Evolutionary conservation across 2,113 vertebrate genomes (phyloP).

Genomic region (Chloroceryle aenea): DNA sequence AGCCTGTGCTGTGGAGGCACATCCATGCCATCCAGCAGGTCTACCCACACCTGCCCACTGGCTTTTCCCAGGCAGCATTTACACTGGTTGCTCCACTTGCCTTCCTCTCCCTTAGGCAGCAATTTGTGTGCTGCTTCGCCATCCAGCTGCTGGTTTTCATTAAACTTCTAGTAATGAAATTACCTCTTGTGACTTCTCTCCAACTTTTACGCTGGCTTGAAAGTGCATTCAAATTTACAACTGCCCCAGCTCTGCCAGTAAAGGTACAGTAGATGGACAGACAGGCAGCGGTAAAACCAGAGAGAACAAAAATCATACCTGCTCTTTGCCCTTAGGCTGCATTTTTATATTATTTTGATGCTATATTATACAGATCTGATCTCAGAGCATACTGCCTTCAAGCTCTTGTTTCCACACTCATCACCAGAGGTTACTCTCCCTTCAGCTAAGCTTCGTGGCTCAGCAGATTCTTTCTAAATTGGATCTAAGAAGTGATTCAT

Average conservation of each 20-base stretch:
- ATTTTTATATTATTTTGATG: slow-evolving; percentile 27
- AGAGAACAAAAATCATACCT: neutral
- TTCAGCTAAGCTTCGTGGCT: neutral
- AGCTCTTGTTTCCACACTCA: slow-evolving; percentile 16
- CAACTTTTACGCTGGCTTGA: neutral
- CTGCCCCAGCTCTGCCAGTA: neutral
- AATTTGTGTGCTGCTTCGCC: neutral
- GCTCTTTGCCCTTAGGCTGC: slow-evolving; percentile 4
- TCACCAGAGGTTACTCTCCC: slow-evolving; percentile 1
- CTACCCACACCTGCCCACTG: neutral
- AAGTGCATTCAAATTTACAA: neutral
- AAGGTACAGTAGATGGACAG: neutral
- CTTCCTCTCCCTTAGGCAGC: neutral
- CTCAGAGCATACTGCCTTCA: neutral
- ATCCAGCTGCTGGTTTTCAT: neutral
- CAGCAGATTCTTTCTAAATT: neutral
- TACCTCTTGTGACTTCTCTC: slow-evolving; percentile 21
- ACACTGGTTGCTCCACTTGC: neutral
- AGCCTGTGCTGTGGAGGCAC: fast-evolving
- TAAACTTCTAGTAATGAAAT: slow-evolving; percentile 27
- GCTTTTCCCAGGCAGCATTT: neutral
- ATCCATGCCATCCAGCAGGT: neutral
- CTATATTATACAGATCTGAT: neutral
- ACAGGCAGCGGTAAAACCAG: neutral
- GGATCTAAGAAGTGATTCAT: neutral